phyloP scores from a whole-genome alignment of 2,888 invertebrate species.

The Corbicula japonica region DNA sequence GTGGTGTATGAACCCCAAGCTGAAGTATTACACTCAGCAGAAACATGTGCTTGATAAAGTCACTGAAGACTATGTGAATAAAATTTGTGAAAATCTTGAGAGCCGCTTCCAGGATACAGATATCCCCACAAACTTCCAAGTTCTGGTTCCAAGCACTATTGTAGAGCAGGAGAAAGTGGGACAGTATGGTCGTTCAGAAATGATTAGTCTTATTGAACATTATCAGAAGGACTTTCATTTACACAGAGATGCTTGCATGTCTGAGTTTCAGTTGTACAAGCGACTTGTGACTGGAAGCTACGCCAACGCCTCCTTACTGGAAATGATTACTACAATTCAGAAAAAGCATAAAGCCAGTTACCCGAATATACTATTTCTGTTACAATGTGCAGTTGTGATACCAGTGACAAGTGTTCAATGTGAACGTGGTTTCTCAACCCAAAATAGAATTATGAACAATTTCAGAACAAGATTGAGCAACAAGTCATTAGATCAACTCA shows the following conservation, averaged over 20 bases:
- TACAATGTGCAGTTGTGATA: too few species aligned
- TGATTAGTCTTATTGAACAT: not conserved
- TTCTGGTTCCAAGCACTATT: slow-evolving; percentile 21
- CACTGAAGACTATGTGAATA: not conserved
- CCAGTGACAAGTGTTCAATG: too few species aligned
- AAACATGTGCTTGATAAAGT: not conserved
- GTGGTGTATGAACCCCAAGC: not conserved
- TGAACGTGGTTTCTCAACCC: too few species aligned
- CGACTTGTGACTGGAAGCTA: slow-evolving; percentile 25
- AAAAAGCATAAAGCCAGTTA: not conserved
- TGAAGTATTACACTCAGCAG: slow-evolving; percentile 1
- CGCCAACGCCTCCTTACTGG: not conserved
- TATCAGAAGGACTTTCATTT: not conserved
- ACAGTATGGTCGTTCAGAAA: not conserved
- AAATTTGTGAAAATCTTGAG: slow-evolving; percentile 17
- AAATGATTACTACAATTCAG: too few species aligned
- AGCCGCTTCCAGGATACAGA: slow-evolving; percentile 30
- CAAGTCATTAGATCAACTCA: too few species aligned
- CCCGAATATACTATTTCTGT: too few species aligned
- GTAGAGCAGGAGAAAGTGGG: not conserved
- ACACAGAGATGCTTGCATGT: not conserved
- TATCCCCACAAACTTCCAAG: slow-evolving; percentile 6
- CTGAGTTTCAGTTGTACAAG: slow-evolving; percentile 28
- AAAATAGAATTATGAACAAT: too few species aligned
- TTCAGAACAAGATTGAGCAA: too few species aligned